Base-by-base conservation (phyloP, 1,140 invertebrate genomes). In the Anadara kagoshimensis region DNA sequence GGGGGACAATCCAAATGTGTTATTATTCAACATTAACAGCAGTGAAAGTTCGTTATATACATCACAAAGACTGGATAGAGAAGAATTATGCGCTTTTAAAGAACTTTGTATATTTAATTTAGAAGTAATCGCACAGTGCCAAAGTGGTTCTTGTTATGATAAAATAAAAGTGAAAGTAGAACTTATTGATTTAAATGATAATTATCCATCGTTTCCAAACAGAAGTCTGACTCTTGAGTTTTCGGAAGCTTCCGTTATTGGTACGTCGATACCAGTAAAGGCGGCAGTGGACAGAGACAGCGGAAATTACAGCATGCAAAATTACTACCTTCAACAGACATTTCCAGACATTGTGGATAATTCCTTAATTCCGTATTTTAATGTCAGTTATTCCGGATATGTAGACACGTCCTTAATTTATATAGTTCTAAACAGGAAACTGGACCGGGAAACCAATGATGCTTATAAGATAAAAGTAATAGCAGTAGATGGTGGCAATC, bases 351-450 rank as follows among this genome's bases (percentile, higher is more conserved):
- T 29, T 44, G 63, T 49, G 36, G 59, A 43, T 45, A 75, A 41
- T 26, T 77, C 70, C n/a, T 63, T 63, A 20, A 57, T 71, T 54
- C 44, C 68, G 12, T 79, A 80, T 0, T 83, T 83, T 63, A 64
- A 65, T 36, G 62, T 81, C 5, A 67, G 65, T 14, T 66, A 68
- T 12, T 63, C 70, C 18, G 64, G 74, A 64, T 76, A 78, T 57
- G 72, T 78, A 0, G 81, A 83, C 56, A 83, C 75, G 54, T 83
- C 79, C 3, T 67, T 76, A 20, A 45, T 69, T 36, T 45, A 97
- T 80, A 94, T 98, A 49, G 94, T 97, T 54, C 94, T 97, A 2
- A 93, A 95, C 22, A 91, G 94, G 75, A 93, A 94, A 22, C 53
- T 82, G 14, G 79, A 83, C 69, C 51, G 81, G 29, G 81, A 83